A percentile compares a stretch with the other conserved stretches of the same genome.
phyloP scores from a whole-genome alignment of 2,888 invertebrate species.

The Xestia rhomboidea region DNA sequence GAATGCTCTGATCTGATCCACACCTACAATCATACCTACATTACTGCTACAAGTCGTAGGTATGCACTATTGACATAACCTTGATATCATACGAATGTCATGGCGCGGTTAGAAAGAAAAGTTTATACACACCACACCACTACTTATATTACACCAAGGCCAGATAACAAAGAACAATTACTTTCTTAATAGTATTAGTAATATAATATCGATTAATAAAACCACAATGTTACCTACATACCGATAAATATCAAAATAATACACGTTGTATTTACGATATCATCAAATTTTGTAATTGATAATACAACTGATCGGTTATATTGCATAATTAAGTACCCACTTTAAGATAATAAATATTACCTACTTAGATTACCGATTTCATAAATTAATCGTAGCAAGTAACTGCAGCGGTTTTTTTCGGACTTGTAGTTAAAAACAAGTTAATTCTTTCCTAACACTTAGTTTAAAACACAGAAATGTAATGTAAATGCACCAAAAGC shows the following conservation, averaged over 20 bases:
- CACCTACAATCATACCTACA: background rate
- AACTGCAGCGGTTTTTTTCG: background rate
- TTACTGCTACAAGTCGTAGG: background rate
- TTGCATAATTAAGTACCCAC: background rate
- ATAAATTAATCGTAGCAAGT: background rate
- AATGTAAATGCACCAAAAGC: background rate
- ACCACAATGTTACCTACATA: background rate
- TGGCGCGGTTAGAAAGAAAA: constrained; percentile 49
- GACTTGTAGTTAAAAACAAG: background rate
- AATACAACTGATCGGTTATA: background rate
- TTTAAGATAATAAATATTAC: background rate
- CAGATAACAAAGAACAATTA: constrained; percentile 12
- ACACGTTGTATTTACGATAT: constrained; percentile 11
- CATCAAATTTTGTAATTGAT: constrained; percentile 8
- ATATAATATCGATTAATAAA: constrained; percentile 2
- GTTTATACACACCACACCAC: too few species aligned
- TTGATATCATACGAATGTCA: constrained; percentile 52
- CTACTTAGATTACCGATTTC: background rate
- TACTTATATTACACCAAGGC: constrained; percentile 56
- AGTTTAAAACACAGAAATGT: constrained; percentile 3
- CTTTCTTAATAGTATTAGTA: background rate
- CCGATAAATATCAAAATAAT: background rate
- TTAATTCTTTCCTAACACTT: constrained; percentile 1
- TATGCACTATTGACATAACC: constrained; percentile 42
- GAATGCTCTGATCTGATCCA: background rate